Percentiles rank a stretch among this genome's conserved stretches.
Conservation (phyloP, 2,888 invertebrate genomes). For the Pseudoips prasinana region DNA sequence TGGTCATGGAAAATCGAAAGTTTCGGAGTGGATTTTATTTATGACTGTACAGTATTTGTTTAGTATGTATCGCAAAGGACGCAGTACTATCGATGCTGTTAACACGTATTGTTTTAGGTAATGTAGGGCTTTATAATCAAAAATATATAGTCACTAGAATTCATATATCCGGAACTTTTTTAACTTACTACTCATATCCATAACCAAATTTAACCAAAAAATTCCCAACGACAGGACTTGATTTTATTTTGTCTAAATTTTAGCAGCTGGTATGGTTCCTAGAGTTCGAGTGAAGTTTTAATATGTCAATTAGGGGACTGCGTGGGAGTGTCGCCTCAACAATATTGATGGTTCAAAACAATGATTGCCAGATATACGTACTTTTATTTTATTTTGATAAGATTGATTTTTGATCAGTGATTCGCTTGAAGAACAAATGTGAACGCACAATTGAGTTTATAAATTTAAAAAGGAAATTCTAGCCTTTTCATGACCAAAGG, state of each 20-base stretch:
- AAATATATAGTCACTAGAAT: constrained; percentile 28
- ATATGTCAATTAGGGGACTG: constrained; percentile 82
- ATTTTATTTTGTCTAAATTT: constrained; percentile 67
- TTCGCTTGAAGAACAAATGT: constrained; percentile 58
- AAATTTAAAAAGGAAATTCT: constrained; percentile 42
- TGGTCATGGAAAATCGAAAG: constrained; percentile 48
- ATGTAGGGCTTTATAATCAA: constrained; percentile 21
- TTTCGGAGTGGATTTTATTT: constrained; percentile 40
- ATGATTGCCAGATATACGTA: constrained; percentile 47
- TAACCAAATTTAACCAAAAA: constrained; percentile 54
- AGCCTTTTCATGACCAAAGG: constrained; percentile 71
- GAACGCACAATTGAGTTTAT: constrained; percentile 78
- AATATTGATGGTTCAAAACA: constrained; percentile 35
- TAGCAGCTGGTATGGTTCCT: constrained; percentile 83
- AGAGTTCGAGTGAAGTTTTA: constrained; percentile 77
- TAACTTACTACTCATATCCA: constrained; percentile 38
- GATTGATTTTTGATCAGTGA: constrained; percentile 38
- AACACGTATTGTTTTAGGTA: constrained; percentile 24
- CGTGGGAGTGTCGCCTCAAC: constrained; percentile 76
- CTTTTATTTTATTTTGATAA: constrained; percentile 33
- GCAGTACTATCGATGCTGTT: constrained; percentile 12
- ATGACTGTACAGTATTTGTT: constrained; percentile 17
- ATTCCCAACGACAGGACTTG: constrained; percentile 60
- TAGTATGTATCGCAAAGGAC: constrained; percentile 10
- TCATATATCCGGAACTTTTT: constrained; percentile 40